These are phyloP conservation scores for Prenolepis imparis DNA, from an alignment of 2,888 invertebrate genomes.

Conservation along the genomic window DNA sequence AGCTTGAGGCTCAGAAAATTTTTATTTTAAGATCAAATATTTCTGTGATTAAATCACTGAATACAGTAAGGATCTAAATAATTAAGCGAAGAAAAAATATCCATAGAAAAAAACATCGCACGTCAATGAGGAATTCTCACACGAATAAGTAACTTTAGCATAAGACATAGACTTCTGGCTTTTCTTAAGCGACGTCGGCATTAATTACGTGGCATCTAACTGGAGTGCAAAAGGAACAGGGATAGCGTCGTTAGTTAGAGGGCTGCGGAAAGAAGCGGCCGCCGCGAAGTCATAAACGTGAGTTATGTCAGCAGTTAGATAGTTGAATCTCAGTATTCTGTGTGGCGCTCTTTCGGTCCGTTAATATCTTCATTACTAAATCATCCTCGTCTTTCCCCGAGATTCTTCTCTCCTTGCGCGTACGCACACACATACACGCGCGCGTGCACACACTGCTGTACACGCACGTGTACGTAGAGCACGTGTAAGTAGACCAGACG, in stretches of 20 bases:
- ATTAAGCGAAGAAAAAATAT: background rate
- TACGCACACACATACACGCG: conserved; percentile 11
- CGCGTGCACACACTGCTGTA: conserved; percentile 41
- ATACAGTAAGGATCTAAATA: background rate
- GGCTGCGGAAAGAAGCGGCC: conserved; percentile 75
- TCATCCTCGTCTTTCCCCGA: conserved; percentile 80
- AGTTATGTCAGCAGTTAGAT: conserved; percentile 85
- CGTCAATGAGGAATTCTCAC: background rate
- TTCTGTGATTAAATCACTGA: background rate
- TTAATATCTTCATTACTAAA: conserved; percentile 86
- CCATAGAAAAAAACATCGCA: background rate
- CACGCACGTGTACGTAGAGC: conserved; percentile 47
- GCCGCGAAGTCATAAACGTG: conserved; percentile 84
- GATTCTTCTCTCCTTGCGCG: conserved; percentile 58
- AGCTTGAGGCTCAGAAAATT: background rate
- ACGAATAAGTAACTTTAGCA: conserved; percentile 7
- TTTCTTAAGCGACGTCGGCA: conserved; percentile 64
- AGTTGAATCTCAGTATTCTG: conserved; percentile 86
- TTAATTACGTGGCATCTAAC: conserved; percentile 69
- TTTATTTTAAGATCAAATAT: background rate
- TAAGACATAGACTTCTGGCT: background rate
- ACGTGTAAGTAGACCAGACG: conserved; percentile 54
- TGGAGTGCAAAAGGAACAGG: conserved; percentile 57
- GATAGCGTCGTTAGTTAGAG: conserved; percentile 49
- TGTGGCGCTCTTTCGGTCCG: conserved; percentile 84